phyloP scores from a whole-genome alignment of 2,113 vertebrate genomes.

The Orcinus orca region DNA sequence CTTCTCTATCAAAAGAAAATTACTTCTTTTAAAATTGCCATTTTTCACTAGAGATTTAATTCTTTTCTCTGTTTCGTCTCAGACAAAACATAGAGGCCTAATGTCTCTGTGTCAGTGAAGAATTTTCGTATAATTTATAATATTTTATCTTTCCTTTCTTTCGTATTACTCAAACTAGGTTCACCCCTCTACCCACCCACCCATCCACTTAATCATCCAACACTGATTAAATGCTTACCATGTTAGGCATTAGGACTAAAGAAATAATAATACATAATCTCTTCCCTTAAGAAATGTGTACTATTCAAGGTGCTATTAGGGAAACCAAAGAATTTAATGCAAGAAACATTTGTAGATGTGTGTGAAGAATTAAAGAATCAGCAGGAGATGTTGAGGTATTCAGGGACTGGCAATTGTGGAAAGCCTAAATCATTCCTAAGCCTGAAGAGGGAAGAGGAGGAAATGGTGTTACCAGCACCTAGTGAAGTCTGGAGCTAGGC shows the following conservation, averaged over 20 bases:
- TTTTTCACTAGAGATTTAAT: slow-evolving; percentile 12
- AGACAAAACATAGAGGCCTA: slow-evolving; percentile 15
- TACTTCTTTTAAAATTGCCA: slow-evolving; percentile 39
- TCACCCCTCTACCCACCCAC: not conserved
- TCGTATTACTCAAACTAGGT: slow-evolving; percentile 9
- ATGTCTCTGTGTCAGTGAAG: not conserved
- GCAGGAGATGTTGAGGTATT: not conserved
- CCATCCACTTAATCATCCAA: not conserved
- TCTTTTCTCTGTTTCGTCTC: not conserved
- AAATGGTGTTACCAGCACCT: not conserved
- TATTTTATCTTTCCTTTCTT: slow-evolving; percentile 29
- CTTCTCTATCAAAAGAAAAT: not conserved
- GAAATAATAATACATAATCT: not conserved
- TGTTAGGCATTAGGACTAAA: not conserved
- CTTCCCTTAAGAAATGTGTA: not conserved
- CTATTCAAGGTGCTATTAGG: not conserved
- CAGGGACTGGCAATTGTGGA: not conserved
- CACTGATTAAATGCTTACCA: not conserved
- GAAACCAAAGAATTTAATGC: not conserved
- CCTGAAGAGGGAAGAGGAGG: too few relatives aligned
- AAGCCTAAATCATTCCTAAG: not conserved
- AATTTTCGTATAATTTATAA: slow-evolving; percentile 15
- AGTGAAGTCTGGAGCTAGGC: not conserved
- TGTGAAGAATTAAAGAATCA: not conserved
- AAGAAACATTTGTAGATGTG: not conserved